phyloP scores from a whole-genome alignment of 2,113 vertebrate genomes.

The Eurypyga helias region DNA sequence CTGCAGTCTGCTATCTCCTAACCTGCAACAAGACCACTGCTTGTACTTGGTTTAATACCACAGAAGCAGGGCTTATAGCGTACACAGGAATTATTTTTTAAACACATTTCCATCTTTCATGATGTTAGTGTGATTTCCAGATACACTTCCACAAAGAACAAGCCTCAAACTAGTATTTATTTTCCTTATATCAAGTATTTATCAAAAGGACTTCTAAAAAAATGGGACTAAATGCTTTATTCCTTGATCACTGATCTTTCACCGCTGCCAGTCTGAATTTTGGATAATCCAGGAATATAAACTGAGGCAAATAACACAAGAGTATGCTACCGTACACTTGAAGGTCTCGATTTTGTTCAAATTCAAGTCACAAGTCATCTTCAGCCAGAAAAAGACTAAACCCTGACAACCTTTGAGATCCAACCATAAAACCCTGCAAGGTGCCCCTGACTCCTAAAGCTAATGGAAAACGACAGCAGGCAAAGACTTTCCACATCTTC shows the following conservation, averaged over 20 bases:
- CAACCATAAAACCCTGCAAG: not conserved
- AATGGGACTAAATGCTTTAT: not conserved
- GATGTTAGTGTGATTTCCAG: not conserved
- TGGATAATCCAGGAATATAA: not conserved
- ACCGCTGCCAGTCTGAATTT: not conserved
- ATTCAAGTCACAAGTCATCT: not conserved
- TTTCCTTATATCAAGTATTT: not conserved
- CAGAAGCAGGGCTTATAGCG: not conserved
- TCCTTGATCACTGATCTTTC: not conserved
- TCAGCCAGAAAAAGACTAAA: not conserved
- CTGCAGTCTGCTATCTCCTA: not conserved
- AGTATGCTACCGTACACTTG: not conserved
- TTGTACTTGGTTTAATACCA: not conserved
- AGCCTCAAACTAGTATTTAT: not conserved
- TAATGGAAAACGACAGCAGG: not conserved
- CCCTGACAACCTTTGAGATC: not conserved
- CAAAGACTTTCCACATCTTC: not conserved
- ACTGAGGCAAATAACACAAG: not conserved
- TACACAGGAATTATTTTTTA: not conserved
- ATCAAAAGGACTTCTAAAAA: not conserved
- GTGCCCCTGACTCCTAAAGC: not conserved
- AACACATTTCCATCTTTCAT: not conserved
- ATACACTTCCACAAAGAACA: not conserved
- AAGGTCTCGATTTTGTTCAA: not conserved
- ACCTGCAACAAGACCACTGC: not conserved